Evolutionary conservation across 1,140 invertebrate species (phyloP).

Genomic region (Glossosoma conforme): DNA sequence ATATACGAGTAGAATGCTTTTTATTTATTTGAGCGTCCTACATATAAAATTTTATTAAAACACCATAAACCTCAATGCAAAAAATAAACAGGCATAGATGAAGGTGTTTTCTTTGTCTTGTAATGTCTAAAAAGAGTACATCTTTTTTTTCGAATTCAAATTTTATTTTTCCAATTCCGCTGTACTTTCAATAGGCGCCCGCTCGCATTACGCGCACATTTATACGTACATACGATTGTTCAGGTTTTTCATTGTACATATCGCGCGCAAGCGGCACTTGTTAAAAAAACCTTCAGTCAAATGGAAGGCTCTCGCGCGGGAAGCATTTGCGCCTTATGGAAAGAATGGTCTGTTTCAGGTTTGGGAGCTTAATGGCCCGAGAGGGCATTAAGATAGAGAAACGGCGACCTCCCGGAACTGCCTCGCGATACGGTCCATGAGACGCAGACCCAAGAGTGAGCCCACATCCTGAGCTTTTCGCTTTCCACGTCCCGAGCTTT

Average conservation of each 20-base stretch:
- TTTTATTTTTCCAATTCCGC: too few species aligned
- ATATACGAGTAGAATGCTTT: neutral
- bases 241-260: neutral
- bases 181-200: too few species aligned
- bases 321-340: constrained; percentile 14
- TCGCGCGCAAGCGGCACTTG: neutral
- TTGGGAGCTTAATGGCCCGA: constrained; percentile 29
- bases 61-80: too few species aligned
- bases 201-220: too few species aligned
- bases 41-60: too few species aligned
- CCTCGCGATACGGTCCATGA: neutral
- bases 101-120: neutral
- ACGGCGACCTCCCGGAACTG: constrained; percentile 26
- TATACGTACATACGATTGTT: too few species aligned
- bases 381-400: constrained; percentile 29
- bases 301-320: constrained; percentile 8
- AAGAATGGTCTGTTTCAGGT: constrained; percentile 23
- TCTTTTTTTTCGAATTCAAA: too few species aligned
- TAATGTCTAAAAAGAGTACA: too few species aligned
- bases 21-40: neutral
- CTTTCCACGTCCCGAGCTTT: too few species aligned
- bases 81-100: neutral
- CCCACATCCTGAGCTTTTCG: too few species aligned
- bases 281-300: constrained; percentile 7
- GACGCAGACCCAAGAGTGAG: constrained; percentile 28